Conservation (phyloP, 2,113 vertebrate species). For the Proterorhinus semilunaris region DNA sequence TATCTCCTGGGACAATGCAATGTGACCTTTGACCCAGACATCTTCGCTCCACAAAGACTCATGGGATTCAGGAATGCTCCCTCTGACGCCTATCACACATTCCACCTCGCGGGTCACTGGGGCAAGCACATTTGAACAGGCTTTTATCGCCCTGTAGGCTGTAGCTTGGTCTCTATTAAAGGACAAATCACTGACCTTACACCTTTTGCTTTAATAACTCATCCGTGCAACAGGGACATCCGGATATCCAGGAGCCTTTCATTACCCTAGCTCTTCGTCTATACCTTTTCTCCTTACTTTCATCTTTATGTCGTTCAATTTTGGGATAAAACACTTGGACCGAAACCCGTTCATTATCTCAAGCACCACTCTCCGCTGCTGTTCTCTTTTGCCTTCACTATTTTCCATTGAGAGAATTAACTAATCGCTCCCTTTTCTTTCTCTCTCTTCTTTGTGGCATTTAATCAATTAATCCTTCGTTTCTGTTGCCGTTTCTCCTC, state of each 20-base stretch:
- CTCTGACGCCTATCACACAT: conserved; percentile 27
- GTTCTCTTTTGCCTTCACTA: conserved; percentile 5
- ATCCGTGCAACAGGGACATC: not conserved
- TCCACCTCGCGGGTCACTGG: conserved; percentile 30
- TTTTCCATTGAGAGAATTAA: conserved; percentile 21
- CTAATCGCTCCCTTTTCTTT: conserved; percentile 27
- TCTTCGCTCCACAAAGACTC: conserved; percentile 16
- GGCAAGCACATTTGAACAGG: not conserved
- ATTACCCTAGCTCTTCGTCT: not conserved
- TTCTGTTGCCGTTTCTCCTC: not conserved
- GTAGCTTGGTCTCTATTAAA: conserved; percentile 14
- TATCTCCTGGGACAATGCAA: not conserved
- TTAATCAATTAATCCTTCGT: conserved; percentile 30
- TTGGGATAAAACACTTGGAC: conserved; percentile 6
- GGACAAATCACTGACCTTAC: not conserved
- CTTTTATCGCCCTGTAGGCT: conserved; percentile 13
- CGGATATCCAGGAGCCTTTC: conserved; percentile 13
- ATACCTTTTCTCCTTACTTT: not conserved
- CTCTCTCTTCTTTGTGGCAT: conserved; percentile 16
- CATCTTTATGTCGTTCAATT: not conserved
- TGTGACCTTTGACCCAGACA: conserved; percentile 33
- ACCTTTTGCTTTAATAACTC: conserved; percentile 16
- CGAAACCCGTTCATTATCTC: conserved; percentile 14
- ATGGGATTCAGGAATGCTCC: not conserved
- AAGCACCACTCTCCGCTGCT: not conserved